Evolutionary conservation across 2,113 vertebrate species (phyloP), one percentile per base, ranked within the genome.

Genomic region (Zapus hudsonius): DNA sequence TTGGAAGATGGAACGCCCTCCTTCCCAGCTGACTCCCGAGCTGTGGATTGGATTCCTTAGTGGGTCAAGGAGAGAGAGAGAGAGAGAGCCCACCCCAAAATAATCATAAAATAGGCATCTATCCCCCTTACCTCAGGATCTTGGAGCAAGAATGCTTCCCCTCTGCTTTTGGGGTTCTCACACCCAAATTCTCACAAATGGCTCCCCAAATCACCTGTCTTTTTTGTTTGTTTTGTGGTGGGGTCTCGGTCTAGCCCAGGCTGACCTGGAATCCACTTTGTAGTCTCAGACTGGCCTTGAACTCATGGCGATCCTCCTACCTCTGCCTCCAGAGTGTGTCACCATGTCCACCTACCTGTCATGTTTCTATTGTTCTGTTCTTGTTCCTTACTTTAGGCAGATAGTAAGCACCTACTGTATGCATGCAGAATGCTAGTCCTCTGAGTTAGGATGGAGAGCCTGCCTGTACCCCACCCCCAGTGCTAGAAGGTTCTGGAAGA

Each of bases 401-500:
- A 70, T 22, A 15, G 36, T 72, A 59, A 47, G 73, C 17, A 1
- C 59, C 87, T 82, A 40, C 57, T 74, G 63, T 47, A 13, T 63
- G 57, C 42, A 10, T 63, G 27, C 38, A 59, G 38, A 5, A 55
- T 57, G 10, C 52, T 0, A 67, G 67, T 75, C 31, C 25, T 75
- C 40, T 15, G 64, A 20, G 33, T 13, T 2, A 67, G 63, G 36
- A 19, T 23, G 0, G 17, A 40, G 31, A 31, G 17, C 9, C 29
- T 22, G 2, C 15, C 33, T 7, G 3, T 11, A 20, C 17, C 1
- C 29, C 20, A 3, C 1, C 17, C 64, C 7, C 36, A 6, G 40
- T 20, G 17, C 13, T 47, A 6, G 42, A 64, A 76, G 59, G 42
- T 36, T 87, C 84, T 87, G 31, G 13, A 70, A 80, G 42, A 63